A percentile compares a stretch with the other conserved stretches of the same genome.
These are phyloP conservation scores for Colletes latitarsis DNA, from an alignment of 1,140 invertebrate genomes.

Conservation along the genomic window DNA sequence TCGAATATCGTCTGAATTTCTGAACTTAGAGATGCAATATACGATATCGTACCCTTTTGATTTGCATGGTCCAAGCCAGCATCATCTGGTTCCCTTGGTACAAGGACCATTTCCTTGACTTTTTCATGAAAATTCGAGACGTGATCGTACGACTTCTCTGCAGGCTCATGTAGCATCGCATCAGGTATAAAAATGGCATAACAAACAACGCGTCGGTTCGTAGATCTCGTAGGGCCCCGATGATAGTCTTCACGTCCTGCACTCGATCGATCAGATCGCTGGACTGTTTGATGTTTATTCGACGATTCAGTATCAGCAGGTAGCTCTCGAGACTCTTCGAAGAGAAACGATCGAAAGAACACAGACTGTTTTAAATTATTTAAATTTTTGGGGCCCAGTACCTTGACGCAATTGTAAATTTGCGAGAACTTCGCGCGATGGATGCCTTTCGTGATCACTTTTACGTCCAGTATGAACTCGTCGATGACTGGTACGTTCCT, in stretches of 20 bases:
- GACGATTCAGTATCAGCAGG: slow-evolving; percentile 53
- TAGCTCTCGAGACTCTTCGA: slow-evolving; percentile 61
- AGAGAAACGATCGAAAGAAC: too few relatives aligned
- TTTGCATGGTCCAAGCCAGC: slow-evolving; percentile 56
- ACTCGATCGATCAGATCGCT: slow-evolving; percentile 27
- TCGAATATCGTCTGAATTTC: too few relatives aligned
- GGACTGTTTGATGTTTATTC: slow-evolving; percentile 55
- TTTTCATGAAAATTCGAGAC: slow-evolving; percentile 13
- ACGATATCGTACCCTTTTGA: slow-evolving; percentile 51
- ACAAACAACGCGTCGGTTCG: slow-evolving; percentile 20
- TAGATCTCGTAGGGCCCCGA: slow-evolving; percentile 11
- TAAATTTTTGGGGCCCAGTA: background rate
- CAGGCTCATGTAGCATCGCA: slow-evolving; percentile 56
- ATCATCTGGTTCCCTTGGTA: slow-evolving; percentile 50
- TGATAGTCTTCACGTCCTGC: slow-evolving; percentile 21
- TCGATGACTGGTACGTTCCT: slow-evolving; percentile 35
- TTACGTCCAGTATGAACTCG: background rate
- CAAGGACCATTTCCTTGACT: slow-evolving; percentile 38
- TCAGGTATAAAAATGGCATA: slow-evolving; percentile 58
- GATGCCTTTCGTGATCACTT: slow-evolving; percentile 17
- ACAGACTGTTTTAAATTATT: too few relatives aligned
- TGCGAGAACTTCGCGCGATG: slow-evolving; percentile 33
- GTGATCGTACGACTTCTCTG: slow-evolving; percentile 11
- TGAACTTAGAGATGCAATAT: too few relatives aligned
- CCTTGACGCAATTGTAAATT: slow-evolving; percentile 50